These are phyloP conservation scores for Silurus asotus DNA, from an alignment of 2,113 vertebrate genomes.

Conservation along the genomic window DNA sequence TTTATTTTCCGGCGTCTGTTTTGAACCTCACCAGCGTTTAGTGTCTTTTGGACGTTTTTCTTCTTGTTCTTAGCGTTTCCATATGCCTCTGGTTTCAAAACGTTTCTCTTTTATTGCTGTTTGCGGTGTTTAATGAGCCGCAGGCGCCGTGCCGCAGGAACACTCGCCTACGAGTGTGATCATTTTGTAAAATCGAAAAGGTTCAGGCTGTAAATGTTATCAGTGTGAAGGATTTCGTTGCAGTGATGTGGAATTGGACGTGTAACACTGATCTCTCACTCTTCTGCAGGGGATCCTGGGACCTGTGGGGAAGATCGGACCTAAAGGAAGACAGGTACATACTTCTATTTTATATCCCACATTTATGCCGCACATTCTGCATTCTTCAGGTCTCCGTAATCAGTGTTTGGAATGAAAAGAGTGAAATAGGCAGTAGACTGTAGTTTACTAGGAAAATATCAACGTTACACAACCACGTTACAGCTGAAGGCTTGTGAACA, in stretches of 20 bases:
- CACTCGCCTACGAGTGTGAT: not conserved
- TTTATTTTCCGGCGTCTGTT: not conserved
- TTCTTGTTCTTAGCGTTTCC: conserved; percentile 10
- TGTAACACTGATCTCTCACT: not conserved
- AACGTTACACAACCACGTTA: no score
- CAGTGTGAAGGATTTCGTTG: no score
- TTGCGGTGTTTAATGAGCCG: not conserved
- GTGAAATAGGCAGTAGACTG: not conserved
- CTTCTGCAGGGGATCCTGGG: conserved; percentile 83
- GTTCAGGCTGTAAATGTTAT: not conserved
- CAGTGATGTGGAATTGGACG: not conserved
- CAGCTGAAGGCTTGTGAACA: no score
- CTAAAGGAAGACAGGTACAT: conserved; percentile 88
- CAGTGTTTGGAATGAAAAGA: not conserved
- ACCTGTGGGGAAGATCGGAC: conserved; percentile 82
- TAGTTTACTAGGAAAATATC: not conserved
- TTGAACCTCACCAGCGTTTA: not conserved
- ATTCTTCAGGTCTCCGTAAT: no score
- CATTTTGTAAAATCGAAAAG: not conserved
- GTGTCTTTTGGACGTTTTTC: not conserved
- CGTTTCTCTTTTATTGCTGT: not conserved
- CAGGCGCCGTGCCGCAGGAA: not conserved
- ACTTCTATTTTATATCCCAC: no score
- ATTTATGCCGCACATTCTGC: no score
- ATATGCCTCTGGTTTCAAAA: conserved; percentile 17